phyloP scores from a whole-genome alignment of 2,797 vertebrate genomes.

The Ambastaia sidthimunki region DNA sequence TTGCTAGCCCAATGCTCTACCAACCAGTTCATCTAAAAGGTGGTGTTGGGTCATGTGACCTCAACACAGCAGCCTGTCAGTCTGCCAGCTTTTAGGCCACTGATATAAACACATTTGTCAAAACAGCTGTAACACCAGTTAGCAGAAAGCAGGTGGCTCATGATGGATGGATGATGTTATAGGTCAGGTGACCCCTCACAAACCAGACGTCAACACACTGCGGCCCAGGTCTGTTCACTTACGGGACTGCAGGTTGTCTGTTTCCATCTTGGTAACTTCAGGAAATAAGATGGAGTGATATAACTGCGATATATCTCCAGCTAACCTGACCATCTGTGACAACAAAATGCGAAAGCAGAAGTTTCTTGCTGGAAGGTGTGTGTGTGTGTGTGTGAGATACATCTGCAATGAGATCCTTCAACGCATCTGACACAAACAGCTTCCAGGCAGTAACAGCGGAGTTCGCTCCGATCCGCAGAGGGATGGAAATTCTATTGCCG shows the following conservation, averaged over 20 bases:
- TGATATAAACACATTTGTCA: conserved; percentile 5
- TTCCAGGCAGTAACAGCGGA: conserved; percentile 23
- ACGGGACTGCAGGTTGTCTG: conserved; percentile 37
- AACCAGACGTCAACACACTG: not conserved
- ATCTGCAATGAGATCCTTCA: conserved; percentile 23
- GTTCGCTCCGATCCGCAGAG: not conserved
- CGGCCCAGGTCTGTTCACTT: conserved; percentile 34
- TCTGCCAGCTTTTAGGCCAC: not conserved
- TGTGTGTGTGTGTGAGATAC: not conserved
- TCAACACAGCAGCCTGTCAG: not conserved
- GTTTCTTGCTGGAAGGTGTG: conserved; percentile 19
- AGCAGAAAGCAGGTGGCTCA: not conserved
- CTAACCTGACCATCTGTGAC: conserved; percentile 44
- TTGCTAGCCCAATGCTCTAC: not conserved
- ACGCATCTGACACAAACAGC: conserved; percentile 18
- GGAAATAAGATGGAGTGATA: conserved; percentile 33
- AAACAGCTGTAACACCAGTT: not conserved
- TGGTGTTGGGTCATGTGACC: too few species aligned
- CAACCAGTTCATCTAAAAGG: not conserved
- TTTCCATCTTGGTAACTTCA: conserved; percentile 40
- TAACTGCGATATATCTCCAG: not conserved
- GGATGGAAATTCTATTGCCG: conserved; percentile 3
- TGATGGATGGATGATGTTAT: not conserved
- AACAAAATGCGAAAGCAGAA: conserved; percentile 25
- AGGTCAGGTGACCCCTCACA: not conserved